Base-by-base conservation (phyloP, 2,797 vertebrate species). In the Halcyon chelicuti region DNA sequence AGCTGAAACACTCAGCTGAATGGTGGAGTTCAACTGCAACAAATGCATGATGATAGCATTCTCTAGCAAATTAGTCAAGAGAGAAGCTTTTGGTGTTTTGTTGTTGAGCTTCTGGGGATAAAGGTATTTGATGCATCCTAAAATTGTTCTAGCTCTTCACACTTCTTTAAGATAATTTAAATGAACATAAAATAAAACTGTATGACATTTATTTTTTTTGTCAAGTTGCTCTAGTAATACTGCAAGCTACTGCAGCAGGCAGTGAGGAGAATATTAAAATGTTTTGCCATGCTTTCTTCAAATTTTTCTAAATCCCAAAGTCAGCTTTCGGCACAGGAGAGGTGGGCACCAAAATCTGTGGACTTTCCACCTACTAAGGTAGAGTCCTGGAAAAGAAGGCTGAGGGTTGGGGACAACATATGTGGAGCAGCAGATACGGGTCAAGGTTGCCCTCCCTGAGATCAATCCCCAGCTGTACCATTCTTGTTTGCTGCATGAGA, bases 151-250 rank as follows among this genome's bases (percentile, higher is more conserved):
- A 87, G 33, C 18, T 60, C 17, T 89, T 96, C 52, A 74, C 0
- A 2, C 26, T 87, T 84, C 42, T 70, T 90, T 70, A 63, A 39
- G 63, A 39, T 54, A 76, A 76, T 35, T 37, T 78, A 85, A 86
- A 31, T 67, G 86, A 85, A 67, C 18, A 57, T 46, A 82, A 63
- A 73, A 66, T n/a, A 68, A 76, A 66, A 26, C 26, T 16, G 39
- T 23, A 23, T 74, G 88, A 44, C 31, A 63, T 61, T 66, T 62
- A 31, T 87, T 85, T 93, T 91, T 94, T 94, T 77, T 66, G 33
- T 62, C 67, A 79, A 77, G 67, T 85, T 86, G 62, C 29, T 81
- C 67, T n/a, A 75, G 57, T 52, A 89, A 60, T 85, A 61, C 31
- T 74, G 84, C 29, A 35, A 70, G 46, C 25, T 81, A 35, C 73